These are phyloP conservation scores for Odontothrips loti DNA, from an alignment of 2,888 invertebrate genomes.

Conservation along the genomic window DNA sequence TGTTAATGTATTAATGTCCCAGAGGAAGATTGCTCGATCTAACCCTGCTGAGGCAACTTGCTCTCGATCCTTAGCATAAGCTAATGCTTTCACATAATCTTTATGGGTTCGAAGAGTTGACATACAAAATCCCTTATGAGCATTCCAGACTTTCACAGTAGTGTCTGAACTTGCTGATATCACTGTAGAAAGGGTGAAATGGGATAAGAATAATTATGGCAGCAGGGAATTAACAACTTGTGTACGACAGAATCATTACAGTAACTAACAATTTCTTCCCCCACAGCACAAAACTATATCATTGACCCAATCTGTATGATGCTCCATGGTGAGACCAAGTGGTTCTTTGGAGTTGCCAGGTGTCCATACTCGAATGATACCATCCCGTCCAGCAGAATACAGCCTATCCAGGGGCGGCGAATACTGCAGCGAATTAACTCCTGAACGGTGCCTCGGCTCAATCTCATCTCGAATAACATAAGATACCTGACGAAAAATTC, in stretches of 20 bases:
- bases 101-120: constrained; percentile 96
- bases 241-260: not conserved
- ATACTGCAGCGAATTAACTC: constrained; percentile 91
- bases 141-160: constrained; percentile 99
- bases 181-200: constrained; percentile 50
- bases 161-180: constrained; percentile 99
- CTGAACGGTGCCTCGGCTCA: constrained; percentile 89
- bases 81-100: constrained; percentile 96
- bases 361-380: constrained; percentile 87
- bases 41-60: constrained; percentile 95
- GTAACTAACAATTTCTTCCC: constrained; percentile 77
- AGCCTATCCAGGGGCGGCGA: constrained; percentile 82
- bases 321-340: constrained; percentile 96
- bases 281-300: constrained; percentile 97
- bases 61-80: constrained; percentile 95
- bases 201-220: not conserved
- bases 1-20: constrained; percentile 98
- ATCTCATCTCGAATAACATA: constrained; percentile 96
- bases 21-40: constrained; percentile 93
- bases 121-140: constrained; percentile 98
- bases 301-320: constrained; percentile 99
- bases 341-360: constrained; percentile 60
- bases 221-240: constrained; percentile 7
- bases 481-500: constrained; percentile 66
- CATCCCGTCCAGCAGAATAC: constrained; percentile 95